Conservation (phyloP, 2,113 vertebrate species). For the Rafetus swinhoei region DNA sequence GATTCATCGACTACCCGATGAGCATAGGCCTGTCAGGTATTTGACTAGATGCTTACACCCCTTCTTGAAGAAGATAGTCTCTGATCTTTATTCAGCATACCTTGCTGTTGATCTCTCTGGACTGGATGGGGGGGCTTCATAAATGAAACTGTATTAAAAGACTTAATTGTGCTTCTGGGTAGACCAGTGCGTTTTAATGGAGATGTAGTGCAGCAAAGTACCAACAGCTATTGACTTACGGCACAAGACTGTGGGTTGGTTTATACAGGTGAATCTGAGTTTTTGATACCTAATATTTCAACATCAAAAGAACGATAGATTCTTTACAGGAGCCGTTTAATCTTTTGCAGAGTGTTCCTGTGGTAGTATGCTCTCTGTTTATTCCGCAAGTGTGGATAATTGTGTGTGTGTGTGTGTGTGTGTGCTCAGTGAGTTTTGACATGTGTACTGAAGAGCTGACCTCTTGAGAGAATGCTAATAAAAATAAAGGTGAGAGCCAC, state of each 20-base stretch:
- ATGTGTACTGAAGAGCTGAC: no score
- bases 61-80: not conserved
- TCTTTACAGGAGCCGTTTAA: not conserved
- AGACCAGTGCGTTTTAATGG: not conserved
- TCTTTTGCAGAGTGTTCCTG: not conserved
- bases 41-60: no score
- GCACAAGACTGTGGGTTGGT: no score
- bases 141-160: not conserved
- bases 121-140: not conserved
- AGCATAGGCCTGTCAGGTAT: no score
- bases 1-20: no score
- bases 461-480: no score
- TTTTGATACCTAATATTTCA: slow-evolving; percentile 1
- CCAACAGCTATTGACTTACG: not conserved
- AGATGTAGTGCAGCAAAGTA: not conserved
- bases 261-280: not conserved
- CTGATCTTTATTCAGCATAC: not conserved
- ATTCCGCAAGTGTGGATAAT: no score
- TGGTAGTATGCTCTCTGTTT: not conserved
- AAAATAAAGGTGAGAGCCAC: no score
- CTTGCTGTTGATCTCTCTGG: not conserved
- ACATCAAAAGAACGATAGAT: not conserved
- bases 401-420: no score
- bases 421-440: no score
- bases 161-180: not conserved